Evolutionary conservation across 2,113 vertebrate species (phyloP).

Genomic region (Pseudopodoces humilis): DNA sequence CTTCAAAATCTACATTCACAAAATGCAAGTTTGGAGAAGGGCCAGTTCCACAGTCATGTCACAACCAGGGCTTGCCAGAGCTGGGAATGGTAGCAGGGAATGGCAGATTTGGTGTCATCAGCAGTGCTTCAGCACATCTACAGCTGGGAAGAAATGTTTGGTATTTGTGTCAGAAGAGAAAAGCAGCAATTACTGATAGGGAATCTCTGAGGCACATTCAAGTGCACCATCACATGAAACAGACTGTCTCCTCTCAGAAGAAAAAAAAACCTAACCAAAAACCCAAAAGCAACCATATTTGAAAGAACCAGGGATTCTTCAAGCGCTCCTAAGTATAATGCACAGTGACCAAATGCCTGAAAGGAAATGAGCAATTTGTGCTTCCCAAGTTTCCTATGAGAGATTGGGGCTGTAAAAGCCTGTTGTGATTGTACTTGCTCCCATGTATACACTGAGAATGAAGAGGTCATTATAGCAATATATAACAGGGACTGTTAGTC

Average conservation of each 20-base stretch:
- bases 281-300: neutral
- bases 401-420: neutral
- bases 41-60: neutral
- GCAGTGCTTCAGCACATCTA: neutral
- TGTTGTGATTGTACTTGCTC: neutral
- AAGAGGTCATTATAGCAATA: neutral
- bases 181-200: neutral
- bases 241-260: neutral
- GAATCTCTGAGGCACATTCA: neutral
- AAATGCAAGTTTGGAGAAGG: neutral
- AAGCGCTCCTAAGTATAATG: neutral
- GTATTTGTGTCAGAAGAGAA: neutral
- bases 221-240: neutral
- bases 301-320: neutral
- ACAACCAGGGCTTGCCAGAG: conserved; percentile 1
- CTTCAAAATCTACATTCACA: neutral
- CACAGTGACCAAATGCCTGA: neutral
- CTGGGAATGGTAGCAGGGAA: neutral
- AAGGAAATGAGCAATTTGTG: neutral
- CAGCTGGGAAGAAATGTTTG: neutral
- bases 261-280: neutral
- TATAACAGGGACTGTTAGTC: neutral
- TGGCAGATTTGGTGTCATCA: neutral
- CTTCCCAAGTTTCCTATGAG: neutral
- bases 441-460: neutral